Evolutionary conservation across 1,140 invertebrate genomes (phyloP).

Genomic region (Amyelois transitella): DNA sequence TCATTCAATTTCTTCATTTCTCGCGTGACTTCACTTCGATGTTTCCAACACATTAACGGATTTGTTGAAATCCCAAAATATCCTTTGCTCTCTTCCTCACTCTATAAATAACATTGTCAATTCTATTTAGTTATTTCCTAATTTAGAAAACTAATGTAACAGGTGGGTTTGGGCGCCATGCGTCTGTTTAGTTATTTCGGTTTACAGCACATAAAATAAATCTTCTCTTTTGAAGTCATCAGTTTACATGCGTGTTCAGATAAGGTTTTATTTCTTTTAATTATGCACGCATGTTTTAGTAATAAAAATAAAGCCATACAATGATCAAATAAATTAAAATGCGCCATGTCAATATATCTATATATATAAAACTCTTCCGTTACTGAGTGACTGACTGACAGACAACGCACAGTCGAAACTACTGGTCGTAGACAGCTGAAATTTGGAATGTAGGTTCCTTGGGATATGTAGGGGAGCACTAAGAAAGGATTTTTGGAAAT

Average conservation of each 20-base stretch:
- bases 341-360: too few relatives aligned
- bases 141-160: constrained; percentile 45
- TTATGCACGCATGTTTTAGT: background rate
- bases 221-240: constrained; percentile 51
- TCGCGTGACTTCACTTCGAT: background rate
- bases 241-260: constrained; percentile 33
- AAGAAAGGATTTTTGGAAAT: too few relatives aligned
- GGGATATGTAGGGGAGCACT: too few relatives aligned
- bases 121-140: constrained; percentile 45
- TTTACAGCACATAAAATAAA: constrained; percentile 44
- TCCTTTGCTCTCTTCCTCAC: background rate
- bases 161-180: constrained; percentile 42
- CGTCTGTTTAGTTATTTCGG: constrained; percentile 47
- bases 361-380: too few relatives aligned
- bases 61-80: background rate
- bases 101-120: constrained; percentile 53
- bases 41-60: background rate
- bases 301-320: background rate
- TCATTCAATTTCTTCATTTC: background rate
- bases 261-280: constrained; percentile 27
- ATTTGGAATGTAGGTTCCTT: too few relatives aligned
- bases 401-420: too few relatives aligned
- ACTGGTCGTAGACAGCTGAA: too few relatives aligned
- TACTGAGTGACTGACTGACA: too few relatives aligned
- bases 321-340: constrained; percentile 1